Conservation (phyloP, 2,797 vertebrate species). For the Myotis myotis region DNA sequence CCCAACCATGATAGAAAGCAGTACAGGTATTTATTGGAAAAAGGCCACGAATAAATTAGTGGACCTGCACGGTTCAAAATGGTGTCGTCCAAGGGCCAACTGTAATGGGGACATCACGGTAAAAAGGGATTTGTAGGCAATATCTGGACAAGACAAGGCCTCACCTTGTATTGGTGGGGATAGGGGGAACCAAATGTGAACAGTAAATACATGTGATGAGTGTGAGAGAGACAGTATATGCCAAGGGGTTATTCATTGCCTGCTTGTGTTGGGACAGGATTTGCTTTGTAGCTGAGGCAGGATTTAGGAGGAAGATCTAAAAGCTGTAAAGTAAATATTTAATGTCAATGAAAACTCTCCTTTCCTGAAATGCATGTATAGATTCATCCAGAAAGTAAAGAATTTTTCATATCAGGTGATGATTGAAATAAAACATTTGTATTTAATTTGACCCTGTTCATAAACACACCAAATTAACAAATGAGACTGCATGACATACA, state of each 20-base stretch:
- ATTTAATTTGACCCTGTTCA: not conserved
- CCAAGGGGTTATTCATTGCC: not conserved
- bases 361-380: not conserved
- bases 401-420: not conserved
- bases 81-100: not conserved
- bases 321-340: not conserved
- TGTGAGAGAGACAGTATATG: not conserved
- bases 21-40: not conserved
- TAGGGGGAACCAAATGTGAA: not conserved
- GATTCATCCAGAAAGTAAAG: not conserved
- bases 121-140: too few relatives aligned
- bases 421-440: not conserved
- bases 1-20: not conserved
- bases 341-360: not conserved
- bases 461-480: conserved; percentile 1
- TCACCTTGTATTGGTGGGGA: not conserved
- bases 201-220: not conserved
- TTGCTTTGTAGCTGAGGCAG: not conserved
- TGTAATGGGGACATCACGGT: not conserved
- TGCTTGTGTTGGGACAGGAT: not conserved
- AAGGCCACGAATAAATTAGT: not conserved
- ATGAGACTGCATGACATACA: not conserved
- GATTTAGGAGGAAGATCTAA: not conserved
- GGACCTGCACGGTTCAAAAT: not conserved
- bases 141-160: not conserved